These are phyloP conservation scores for Pangasius mekongensis DNA, from an alignment of 2,797 vertebrate species.

Conservation along the genomic window DNA sequence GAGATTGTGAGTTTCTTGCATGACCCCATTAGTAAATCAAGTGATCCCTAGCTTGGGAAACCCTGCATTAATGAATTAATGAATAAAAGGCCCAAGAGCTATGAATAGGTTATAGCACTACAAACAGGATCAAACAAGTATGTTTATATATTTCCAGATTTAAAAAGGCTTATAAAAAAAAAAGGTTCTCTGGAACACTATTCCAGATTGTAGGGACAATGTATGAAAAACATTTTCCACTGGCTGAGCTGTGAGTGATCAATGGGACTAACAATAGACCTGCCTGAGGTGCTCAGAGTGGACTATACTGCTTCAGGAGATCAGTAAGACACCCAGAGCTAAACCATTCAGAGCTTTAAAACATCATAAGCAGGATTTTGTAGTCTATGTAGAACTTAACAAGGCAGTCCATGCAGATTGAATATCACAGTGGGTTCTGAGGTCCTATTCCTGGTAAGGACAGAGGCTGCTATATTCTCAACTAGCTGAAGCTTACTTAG, in stretches of 20 bases:
- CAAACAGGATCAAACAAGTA: not conserved
- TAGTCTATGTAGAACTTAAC: not conserved
- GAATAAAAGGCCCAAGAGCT: not conserved
- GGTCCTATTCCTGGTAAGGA: slow-evolving; percentile 7
- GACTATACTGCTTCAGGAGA: not conserved
- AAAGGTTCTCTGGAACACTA: not conserved
- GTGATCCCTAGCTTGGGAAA: not conserved
- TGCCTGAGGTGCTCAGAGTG: not conserved
- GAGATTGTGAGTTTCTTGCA: not conserved
- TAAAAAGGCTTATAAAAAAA: not conserved
- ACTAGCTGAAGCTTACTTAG: not conserved
- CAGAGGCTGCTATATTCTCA: not conserved
- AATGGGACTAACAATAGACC: not conserved
- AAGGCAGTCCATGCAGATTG: not conserved
- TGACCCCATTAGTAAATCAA: not conserved
- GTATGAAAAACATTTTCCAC: not conserved
- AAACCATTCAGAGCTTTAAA: not conserved
- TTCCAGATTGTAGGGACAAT: not conserved
- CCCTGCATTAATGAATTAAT: not conserved
- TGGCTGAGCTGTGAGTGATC: no score
- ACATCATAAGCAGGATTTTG: not conserved
- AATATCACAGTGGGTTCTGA: not conserved
- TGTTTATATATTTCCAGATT: not conserved
- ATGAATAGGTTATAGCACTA: not conserved
- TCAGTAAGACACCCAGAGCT: not conserved